A percentile compares a stretch with the other conserved stretches of the same genome.
Evolutionary conservation across 2,888 invertebrate species (phyloP).

Genomic region (Anagyrus pseudococci): DNA sequence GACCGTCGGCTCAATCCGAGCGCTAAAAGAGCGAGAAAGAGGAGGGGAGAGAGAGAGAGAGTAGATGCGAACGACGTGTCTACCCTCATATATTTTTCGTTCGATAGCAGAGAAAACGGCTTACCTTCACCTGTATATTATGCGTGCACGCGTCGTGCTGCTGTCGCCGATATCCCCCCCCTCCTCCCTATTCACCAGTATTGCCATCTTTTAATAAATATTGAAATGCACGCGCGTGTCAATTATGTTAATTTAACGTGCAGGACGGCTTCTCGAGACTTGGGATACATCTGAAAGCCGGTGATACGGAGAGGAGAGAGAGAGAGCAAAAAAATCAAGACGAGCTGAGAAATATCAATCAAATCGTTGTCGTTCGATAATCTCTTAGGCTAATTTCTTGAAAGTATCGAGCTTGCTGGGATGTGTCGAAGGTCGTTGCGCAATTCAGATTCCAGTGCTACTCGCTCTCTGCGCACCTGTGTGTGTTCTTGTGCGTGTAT

Average conservation of each 20-base stretch:
- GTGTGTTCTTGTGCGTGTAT: too few relatives aligned
- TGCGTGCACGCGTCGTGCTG: not conserved
- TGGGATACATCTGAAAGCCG: too few relatives aligned
- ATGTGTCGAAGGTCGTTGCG: too few relatives aligned
- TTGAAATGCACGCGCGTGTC: conserved; percentile 12
- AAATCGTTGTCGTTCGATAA: too few relatives aligned
- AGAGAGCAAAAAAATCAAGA: conserved; percentile 15
- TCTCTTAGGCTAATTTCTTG: too few relatives aligned
- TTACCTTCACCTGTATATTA: conserved; percentile 31
- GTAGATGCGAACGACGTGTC: not conserved
- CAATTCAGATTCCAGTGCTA: too few relatives aligned
- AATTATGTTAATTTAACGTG: conserved; percentile 22
- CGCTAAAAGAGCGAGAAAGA: not conserved
- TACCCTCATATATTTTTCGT: conserved; percentile 26
- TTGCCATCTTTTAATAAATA: conserved; percentile 10
- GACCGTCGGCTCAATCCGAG: not conserved
- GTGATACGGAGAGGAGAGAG: too few relatives aligned
- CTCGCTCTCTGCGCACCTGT: too few relatives aligned
- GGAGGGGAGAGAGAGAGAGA: too few relatives aligned
- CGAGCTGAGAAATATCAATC: too few relatives aligned
- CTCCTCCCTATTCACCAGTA: not conserved
- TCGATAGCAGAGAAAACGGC: conserved; percentile 26
- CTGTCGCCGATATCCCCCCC: not conserved
- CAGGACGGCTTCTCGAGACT: too few relatives aligned
- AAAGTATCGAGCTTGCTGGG: too few relatives aligned